These are phyloP conservation scores for Rhagologus leucostigma DNA, from an alignment of 2,113 vertebrate species.

Conservation along the genomic window DNA sequence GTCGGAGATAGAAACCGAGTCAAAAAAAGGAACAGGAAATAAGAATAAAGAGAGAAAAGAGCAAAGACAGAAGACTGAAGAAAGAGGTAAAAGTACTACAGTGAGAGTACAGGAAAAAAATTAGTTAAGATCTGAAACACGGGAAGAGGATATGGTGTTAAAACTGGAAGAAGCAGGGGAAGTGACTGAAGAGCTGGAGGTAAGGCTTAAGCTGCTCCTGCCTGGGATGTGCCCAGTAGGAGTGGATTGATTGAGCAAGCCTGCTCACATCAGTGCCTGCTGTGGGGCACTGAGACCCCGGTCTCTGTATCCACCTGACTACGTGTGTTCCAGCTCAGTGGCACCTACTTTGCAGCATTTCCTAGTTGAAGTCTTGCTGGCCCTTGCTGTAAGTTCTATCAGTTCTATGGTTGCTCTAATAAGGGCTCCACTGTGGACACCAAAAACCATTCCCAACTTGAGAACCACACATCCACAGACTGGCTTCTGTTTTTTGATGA, in stretches of 20 bases:
- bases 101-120: background rate
- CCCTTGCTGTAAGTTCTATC: background rate
- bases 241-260: background rate
- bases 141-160: background rate
- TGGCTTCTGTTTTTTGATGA: background rate
- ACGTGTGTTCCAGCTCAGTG: background rate
- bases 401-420: background rate
- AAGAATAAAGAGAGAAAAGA: background rate
- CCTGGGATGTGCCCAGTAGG: rapidly evolving
- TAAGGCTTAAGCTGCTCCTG: background rate
- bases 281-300: background rate
- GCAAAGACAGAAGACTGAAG: background rate
- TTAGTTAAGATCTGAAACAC: background rate
- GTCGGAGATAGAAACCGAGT: background rate
- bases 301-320: background rate
- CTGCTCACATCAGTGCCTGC: background rate
- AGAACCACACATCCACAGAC: background rate
- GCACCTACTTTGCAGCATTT: background rate
- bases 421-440: background rate
- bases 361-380: background rate
- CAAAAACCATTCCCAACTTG: background rate
- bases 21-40: background rate
- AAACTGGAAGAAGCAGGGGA: background rate
- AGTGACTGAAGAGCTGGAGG: background rate
- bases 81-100: background rate